phyloP scores from a whole-genome alignment of 2,797 vertebrate species.

The Anas acuta region DNA sequence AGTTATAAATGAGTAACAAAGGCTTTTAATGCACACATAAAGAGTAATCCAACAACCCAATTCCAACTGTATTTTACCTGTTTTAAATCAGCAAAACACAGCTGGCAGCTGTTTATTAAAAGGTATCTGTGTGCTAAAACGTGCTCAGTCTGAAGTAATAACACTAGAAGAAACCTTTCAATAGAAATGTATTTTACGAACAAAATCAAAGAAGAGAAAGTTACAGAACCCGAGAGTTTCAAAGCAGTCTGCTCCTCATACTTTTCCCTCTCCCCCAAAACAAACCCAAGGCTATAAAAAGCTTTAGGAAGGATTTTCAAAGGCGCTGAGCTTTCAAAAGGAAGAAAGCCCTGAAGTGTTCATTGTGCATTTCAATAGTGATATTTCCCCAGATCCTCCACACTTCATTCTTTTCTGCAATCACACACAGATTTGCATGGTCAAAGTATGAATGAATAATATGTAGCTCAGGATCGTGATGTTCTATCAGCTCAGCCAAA shows the following conservation, averaged over 20 bases:
- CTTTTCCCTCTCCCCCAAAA: not conserved
- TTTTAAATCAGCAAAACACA: constrained; percentile 31
- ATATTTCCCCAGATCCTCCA: constrained; percentile 64
- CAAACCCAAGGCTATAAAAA: constrained; percentile 38
- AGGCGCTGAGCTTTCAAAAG: not conserved
- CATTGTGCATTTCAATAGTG: not conserved
- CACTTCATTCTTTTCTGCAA: constrained; percentile 79
- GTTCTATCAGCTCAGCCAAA: constrained; percentile 76
- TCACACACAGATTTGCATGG: constrained; percentile 79
- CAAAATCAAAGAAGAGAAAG: constrained; percentile 39
- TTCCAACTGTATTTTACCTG: not conserved
- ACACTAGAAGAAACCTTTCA: not conserved
- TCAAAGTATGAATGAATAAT: constrained; percentile 80
- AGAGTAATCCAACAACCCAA: constrained; percentile 11
- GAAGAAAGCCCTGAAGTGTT: not conserved
- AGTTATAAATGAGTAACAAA: constrained; percentile 25
- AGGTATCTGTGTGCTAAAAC: not conserved
- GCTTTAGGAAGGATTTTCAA: constrained; percentile 42
- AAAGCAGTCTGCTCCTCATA: not conserved
- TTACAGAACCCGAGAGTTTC: not conserved
- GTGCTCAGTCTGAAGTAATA: not conserved
- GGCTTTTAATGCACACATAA: not conserved
- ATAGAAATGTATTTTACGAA: constrained; percentile 31
- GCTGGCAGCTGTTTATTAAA: constrained; percentile 28
- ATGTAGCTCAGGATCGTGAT: constrained; percentile 76